Evolutionary conservation across 2,113 vertebrate species (phyloP).

Genomic region (Onychostoma macrolepis): DNA sequence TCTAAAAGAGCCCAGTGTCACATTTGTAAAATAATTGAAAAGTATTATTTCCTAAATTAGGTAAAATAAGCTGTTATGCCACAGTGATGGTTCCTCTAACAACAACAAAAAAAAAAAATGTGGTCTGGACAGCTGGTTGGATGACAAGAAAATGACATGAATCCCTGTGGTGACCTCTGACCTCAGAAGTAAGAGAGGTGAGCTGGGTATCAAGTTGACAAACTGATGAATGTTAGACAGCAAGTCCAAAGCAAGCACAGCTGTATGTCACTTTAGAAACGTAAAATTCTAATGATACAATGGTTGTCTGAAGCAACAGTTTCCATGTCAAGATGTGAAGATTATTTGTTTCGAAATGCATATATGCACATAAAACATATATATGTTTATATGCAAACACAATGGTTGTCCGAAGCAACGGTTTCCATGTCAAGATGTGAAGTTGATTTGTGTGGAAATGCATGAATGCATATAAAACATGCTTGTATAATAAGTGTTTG

Average conservation of each 20-base stretch:
- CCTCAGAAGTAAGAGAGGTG: conserved; percentile 15
- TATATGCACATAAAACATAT: too few species aligned
- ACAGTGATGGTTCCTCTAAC: neutral
- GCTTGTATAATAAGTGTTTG: too few species aligned
- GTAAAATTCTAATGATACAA: conserved; percentile 40
- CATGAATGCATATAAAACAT: too few species aligned
- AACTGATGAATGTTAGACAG: conserved; percentile 50
- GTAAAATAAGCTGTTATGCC: neutral
- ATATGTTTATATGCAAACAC: neutral
- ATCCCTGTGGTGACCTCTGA: conserved; percentile 23
- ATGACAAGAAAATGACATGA: conserved; percentile 9
- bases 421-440: neutral
- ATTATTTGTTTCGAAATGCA: neutral
- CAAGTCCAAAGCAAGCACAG: conserved; percentile 15
- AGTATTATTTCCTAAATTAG: neutral
- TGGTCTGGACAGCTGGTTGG: conserved; percentile 14
- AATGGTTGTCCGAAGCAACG: conserved; percentile 26
- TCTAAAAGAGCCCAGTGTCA: neutral
- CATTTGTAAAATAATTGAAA: neutral
- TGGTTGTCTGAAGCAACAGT: conserved; percentile 18
- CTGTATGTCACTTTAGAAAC: neutral
- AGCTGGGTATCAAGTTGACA: conserved; percentile 16
- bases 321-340: neutral
- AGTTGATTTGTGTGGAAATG: too few species aligned
- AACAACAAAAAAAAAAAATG: too few species aligned